phyloP scores from a whole-genome alignment of 2,113 vertebrate genomes.

The Chaetura pelagica region DNA sequence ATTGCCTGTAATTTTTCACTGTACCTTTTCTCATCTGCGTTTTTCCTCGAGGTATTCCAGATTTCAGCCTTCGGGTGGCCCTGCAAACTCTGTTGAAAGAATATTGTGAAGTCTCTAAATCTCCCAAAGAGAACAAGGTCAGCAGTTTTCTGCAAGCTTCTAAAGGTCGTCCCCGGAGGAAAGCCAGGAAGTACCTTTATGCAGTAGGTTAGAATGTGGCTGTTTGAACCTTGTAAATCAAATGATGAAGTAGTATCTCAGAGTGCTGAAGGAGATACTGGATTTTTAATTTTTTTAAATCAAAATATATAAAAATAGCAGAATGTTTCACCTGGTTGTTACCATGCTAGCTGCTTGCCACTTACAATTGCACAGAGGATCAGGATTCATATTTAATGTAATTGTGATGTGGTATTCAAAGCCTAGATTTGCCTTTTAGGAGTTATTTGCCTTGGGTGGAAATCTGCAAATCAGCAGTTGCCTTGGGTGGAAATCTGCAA shows the following conservation, averaged over 20 bases:
- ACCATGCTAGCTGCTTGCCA: not conserved
- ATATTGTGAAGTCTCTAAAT: slow-evolving; percentile 92
- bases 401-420: not conserved
- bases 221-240: slow-evolving; percentile 53
- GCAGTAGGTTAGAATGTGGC: slow-evolving; percentile 86
- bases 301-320: not conserved
- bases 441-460: not conserved
- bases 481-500: not conserved
- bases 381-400: not conserved
- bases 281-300: not conserved
- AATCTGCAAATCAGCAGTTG: not conserved
- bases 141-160: slow-evolving; percentile 88
- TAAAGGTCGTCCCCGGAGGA: slow-evolving; percentile 92
- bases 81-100: slow-evolving; percentile 97
- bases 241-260: not conserved
- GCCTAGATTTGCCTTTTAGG: not conserved
- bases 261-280: not conserved
- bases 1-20: not conserved
- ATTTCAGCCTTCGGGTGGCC: slow-evolving; percentile 97
- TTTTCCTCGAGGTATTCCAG: slow-evolving; percentile 82
- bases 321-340: not conserved
- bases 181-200: slow-evolving; percentile 98
- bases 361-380: not conserved
- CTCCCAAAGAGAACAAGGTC: slow-evolving; percentile 91
- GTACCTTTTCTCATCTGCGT: not conserved